Percentiles rank a stretch among this genome's conserved stretches.
These are phyloP conservation scores for Lordiphosa mommai DNA, from an alignment of 1,140 invertebrate genomes.

Conservation along the genomic window DNA sequence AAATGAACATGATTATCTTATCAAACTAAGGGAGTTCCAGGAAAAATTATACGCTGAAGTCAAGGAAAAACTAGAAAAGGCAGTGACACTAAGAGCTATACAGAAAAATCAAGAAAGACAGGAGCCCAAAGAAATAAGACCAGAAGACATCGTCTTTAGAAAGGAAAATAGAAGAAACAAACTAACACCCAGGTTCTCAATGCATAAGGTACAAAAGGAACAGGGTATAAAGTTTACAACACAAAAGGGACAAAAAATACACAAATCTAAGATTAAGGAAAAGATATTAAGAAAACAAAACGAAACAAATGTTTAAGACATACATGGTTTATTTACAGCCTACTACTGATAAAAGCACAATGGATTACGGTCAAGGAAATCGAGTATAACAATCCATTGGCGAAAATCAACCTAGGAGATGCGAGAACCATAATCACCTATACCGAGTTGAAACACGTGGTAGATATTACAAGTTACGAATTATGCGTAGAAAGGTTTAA, in stretches of 20 bases:
- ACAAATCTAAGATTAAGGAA: slow-evolving; percentile 11
- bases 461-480: no score
- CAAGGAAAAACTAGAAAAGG: neutral
- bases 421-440: no score
- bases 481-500: no score
- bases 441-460: no score
- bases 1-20: slow-evolving; percentile 11
- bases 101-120: slow-evolving; percentile 1
- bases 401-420: no score
- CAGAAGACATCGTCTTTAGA: slow-evolving; percentile 1
- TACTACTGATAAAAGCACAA: no score
- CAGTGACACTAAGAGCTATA: neutral
- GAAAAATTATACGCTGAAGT: slow-evolving; percentile 1
- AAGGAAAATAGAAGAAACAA: slow-evolving; percentile 20
- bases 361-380: no score
- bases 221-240: slow-evolving; percentile 3
- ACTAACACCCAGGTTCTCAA: slow-evolving; percentile 1
- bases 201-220: slow-evolving; percentile 1
- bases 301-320: no score
- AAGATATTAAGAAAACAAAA: neutral
- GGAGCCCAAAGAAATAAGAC: neutral
- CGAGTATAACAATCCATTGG: no score
- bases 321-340: no score
- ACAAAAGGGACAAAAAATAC: slow-evolving; percentile 7
- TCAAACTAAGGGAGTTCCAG: slow-evolving; percentile 14